phyloP scores from a whole-genome alignment of 2,797 vertebrate genomes.

The Macropodus opercularis region DNA sequence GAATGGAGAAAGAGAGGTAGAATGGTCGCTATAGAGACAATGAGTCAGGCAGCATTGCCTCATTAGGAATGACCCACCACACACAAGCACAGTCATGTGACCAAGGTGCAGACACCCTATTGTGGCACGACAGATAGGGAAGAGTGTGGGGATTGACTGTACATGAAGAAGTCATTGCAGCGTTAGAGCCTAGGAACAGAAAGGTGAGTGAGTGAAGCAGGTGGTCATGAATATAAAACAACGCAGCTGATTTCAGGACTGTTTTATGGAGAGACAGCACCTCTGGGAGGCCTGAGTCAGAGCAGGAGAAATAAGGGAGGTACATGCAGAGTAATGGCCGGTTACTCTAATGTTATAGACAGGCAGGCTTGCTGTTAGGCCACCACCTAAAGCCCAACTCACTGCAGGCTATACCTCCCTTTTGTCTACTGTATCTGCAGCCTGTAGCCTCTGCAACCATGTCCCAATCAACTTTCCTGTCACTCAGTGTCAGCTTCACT shows the following conservation, averaged over 20 bases:
- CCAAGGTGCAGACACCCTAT: constrained; percentile 52
- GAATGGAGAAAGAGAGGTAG: constrained; percentile 45
- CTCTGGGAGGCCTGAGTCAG: constrained; percentile 42
- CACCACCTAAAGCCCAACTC: constrained; percentile 23
- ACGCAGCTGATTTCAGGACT: constrained; percentile 43
- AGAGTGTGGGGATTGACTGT: constrained; percentile 54
- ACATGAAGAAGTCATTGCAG: constrained; percentile 69
- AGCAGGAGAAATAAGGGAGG: constrained; percentile 19
- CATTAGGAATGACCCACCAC: constrained; percentile 79
- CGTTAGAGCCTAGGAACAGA: constrained; percentile 69
- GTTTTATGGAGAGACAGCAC: constrained; percentile 51
- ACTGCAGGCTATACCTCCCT: constrained; percentile 21
- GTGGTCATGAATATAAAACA: constrained; percentile 76
- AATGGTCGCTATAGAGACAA: constrained; percentile 76
- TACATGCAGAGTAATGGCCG: constrained; percentile 16
- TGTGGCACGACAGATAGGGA: constrained; percentile 49
- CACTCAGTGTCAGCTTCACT: constrained; percentile 68
- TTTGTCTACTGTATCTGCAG: constrained; percentile 51
- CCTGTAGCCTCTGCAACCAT: constrained; percentile 45
- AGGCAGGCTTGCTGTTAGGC: constrained; percentile 24
- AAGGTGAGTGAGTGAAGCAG: constrained; percentile 60
- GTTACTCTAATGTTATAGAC: constrained; percentile 31
- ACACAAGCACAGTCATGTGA: constrained; percentile 69
- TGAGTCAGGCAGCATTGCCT: constrained; percentile 71
- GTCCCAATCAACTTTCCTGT: constrained; percentile 67